These are phyloP conservation scores for Euphydryas editha DNA, from an alignment of 2,888 invertebrate genomes.

Conservation along the genomic window DNA sequence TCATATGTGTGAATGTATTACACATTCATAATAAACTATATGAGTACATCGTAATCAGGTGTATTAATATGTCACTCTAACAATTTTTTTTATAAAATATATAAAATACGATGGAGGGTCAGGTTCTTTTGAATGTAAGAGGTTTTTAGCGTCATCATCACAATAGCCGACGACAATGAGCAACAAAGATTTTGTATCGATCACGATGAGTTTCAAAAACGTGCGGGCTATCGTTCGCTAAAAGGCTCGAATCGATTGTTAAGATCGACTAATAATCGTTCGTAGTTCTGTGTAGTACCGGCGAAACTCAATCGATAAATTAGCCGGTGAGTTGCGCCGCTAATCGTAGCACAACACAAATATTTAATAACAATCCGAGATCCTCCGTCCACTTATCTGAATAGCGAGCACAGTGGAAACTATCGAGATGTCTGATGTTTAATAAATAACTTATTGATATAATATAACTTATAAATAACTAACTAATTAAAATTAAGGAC, in stretches of 20 bases:
- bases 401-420: conserved; percentile 54
- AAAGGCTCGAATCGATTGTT: conserved; percentile 49
- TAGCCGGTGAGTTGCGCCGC: conserved; percentile 76
- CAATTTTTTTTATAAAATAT: no score
- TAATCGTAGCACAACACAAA: conserved; percentile 82
- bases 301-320: conserved; percentile 65
- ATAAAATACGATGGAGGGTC: neutral
- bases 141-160: conserved; percentile 27
- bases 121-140: conserved; percentile 37
- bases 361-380: conserved; percentile 83
- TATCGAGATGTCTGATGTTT: conserved; percentile 51
- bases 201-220: conserved; percentile 32
- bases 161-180: conserved; percentile 28
- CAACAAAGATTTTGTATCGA: conserved; percentile 22
- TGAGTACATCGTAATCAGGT: no score
- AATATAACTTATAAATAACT: neutral
- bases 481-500: no score
- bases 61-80: no score
- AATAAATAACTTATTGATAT: neutral
- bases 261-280: conserved; percentile 46
- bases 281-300: conserved; percentile 37
- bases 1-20: no score
- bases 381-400: conserved; percentile 80
- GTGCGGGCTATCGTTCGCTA: conserved; percentile 35
- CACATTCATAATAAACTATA: neutral